Evolutionary conservation across 2,113 vertebrate species (phyloP).

Genomic region (Dendrocopos noguchii): DNA sequence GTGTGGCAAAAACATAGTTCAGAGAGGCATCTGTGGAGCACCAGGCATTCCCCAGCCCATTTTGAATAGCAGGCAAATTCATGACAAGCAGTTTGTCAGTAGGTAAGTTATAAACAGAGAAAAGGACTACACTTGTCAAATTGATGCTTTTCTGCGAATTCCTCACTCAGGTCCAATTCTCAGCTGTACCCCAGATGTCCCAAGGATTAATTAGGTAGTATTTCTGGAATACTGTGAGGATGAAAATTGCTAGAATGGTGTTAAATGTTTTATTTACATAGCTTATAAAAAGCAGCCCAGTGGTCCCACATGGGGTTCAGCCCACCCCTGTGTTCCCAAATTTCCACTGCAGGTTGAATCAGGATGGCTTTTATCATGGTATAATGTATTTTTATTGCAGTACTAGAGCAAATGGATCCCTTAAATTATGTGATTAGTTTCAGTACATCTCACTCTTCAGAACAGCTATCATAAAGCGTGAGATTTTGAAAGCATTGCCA

Average conservation of each 20-base stretch:
- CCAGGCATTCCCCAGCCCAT: background rate
- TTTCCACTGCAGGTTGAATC: slow-evolving; percentile 49
- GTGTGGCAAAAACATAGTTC: background rate
- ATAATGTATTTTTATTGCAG: slow-evolving; percentile 50
- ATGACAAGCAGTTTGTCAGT: background rate
- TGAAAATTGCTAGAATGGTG: slow-evolving; percentile 2
- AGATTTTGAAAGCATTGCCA: slow-evolving; percentile 57
- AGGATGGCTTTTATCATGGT: slow-evolving; percentile 51
- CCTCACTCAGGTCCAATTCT: background rate
- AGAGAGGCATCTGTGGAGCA: background rate
- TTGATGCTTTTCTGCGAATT: background rate
- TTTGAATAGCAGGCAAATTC: background rate
- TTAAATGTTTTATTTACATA: slow-evolving; percentile 61
- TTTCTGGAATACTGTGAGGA: slow-evolving; percentile 37
- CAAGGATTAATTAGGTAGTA: slow-evolving; percentile 65
- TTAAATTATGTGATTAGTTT: slow-evolving; percentile 69
- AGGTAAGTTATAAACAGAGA: slow-evolving; percentile 13
- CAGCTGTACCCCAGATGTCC: background rate
- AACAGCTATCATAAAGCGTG: slow-evolving; percentile 54
- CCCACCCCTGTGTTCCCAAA: slow-evolving; percentile 3
- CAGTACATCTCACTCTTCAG: slow-evolving; percentile 46
- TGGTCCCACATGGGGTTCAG: background rate
- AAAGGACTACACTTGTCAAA: slow-evolving; percentile 16
- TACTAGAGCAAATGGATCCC: slow-evolving; percentile 52
- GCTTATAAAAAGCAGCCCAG: slow-evolving; percentile 51